Evolutionary conservation across 1,140 invertebrate genomes (phyloP).

Genomic region (Leptinotarsa defecta): DNA sequence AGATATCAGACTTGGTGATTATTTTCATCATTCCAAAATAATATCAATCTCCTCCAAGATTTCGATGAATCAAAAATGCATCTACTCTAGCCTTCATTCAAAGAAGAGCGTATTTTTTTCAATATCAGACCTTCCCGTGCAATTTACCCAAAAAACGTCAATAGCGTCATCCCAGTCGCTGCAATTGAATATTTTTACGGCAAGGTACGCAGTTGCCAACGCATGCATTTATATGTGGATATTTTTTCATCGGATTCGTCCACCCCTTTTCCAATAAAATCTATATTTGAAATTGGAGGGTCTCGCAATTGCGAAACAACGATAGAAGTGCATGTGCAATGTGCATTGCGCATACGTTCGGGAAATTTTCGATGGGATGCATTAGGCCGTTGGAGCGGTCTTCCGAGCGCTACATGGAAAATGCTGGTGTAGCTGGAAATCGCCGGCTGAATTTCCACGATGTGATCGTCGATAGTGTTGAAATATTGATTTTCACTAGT

Average conservation of each 20-base stretch:
- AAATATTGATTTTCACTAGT: too few species aligned
- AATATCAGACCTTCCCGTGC: not conserved
- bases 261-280: constrained; percentile 35
- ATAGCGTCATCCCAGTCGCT: not conserved
- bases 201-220: not conserved
- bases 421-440: not conserved
- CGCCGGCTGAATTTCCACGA: not conserved
- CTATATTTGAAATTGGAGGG: constrained; percentile 34
- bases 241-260: constrained; percentile 10
- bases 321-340: constrained; percentile 26
- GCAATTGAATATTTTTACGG: constrained; percentile 7
- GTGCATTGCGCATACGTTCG: constrained; percentile 4
- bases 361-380: constrained; percentile 19
- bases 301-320: constrained; percentile 24
- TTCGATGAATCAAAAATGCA: too few species aligned
- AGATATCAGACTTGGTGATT: too few species aligned
- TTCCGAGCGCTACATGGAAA: not conserved
- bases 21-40: too few species aligned
- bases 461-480: too few species aligned
- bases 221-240: constrained; percentile 12
- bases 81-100: too few species aligned
- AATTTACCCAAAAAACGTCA: not conserved
- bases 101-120: too few species aligned
- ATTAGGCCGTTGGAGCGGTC: constrained; percentile 15
- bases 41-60: too few species aligned